Evolutionary conservation across 2,888 invertebrate species (phyloP).

Genomic region (Glyphotaelius pellucidus): DNA sequence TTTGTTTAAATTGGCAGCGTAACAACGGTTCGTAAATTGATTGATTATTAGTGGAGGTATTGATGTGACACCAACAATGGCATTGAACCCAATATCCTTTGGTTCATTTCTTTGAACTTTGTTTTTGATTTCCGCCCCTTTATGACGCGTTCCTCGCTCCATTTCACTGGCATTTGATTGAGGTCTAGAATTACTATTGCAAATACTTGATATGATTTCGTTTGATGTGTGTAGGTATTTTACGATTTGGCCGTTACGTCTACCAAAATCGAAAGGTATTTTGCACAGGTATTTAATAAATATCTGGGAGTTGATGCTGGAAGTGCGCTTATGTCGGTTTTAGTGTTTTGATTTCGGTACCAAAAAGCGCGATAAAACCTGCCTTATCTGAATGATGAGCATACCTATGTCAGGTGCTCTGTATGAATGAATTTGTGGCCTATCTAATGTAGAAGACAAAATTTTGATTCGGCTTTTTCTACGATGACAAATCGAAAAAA

Average conservation of each 20-base stretch:
- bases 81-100: background rate
- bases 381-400: no score
- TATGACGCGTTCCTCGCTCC: background rate
- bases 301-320: no score
- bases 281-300: no score
- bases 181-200: background rate
- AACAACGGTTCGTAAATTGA: constrained; percentile 20
- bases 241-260: no score
- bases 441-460: no score
- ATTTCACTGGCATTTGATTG: background rate
- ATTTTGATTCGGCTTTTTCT: no score
- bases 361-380: no score
- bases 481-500: no score
- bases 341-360: no score
- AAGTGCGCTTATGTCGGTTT: no score
- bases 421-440: no score
- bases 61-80: background rate
- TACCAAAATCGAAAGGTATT: background rate
- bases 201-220: background rate
- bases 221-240: background rate
- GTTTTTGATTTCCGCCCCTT: constrained; percentile 8
- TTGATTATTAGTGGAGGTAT: constrained; percentile 24
- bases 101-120: background rate
- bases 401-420: no score
- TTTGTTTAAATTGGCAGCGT: constrained; percentile 26